Percentiles rank a stretch among this genome's conserved stretches.
Conservation (phyloP, 2,113 vertebrate species). For the Catharus fuscescens region DNA sequence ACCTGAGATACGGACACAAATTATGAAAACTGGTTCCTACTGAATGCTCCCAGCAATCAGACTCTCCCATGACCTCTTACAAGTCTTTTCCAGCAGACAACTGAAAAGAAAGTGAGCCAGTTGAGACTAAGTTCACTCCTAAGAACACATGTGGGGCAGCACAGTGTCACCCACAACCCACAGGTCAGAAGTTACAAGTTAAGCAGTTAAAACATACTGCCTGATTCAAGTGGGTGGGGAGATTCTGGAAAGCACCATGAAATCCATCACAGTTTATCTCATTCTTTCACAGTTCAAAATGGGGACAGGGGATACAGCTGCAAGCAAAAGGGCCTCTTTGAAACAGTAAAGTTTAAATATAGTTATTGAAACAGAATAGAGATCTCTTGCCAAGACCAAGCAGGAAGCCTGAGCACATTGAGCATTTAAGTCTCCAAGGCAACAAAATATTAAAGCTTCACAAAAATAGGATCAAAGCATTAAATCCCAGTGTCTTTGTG, state of each 20-base stretch:
- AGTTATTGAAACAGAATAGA: neutral
- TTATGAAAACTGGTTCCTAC: neutral
- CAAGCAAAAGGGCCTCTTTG: slow-evolving; percentile 1
- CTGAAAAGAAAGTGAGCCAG: neutral
- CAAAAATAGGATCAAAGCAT: slow-evolving; percentile 47
- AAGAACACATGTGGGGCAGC: neutral
- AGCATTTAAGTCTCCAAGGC: slow-evolving; percentile 46
- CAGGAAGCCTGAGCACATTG: slow-evolving; percentile 49
- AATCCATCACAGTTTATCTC: neutral
- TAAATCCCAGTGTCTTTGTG: slow-evolving; percentile 38
- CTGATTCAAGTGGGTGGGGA: neutral
- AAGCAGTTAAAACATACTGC: neutral
- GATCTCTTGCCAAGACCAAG: slow-evolving; percentile 46
- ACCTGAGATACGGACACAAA: accelerated
- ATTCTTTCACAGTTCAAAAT: neutral
- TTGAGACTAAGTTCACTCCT: neutral
- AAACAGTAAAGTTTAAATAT: slow-evolving; percentile 53
- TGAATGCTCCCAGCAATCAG: neutral
- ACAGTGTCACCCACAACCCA: neutral
- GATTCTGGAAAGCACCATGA: neutral
- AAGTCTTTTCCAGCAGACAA: neutral
- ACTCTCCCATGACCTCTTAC: neutral
- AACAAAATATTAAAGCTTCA: slow-evolving; percentile 64
- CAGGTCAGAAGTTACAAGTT: neutral
- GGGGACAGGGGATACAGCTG: slow-evolving; percentile 32